Conservation (phyloP, 2,797 vertebrate genomes). For the Hoplostethus mediterraneus region DNA sequence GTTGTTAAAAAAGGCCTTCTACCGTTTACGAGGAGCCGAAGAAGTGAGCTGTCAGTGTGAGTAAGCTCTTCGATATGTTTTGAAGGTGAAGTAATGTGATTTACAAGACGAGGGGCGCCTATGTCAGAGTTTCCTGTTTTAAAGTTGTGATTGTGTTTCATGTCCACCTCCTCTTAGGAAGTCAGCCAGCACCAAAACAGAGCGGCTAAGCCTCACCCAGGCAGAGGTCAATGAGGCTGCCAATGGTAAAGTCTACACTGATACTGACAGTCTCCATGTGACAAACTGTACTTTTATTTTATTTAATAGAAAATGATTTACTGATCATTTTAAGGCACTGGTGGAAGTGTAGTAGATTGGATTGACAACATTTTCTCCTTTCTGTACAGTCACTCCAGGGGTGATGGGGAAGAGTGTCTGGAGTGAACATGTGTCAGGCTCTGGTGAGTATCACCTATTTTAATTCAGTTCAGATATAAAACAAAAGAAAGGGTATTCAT, state of each 20-base stretch:
- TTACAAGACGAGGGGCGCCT: neutral
- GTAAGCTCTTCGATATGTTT: constrained; percentile 34
- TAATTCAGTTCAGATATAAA: neutral
- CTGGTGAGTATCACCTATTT: constrained; percentile 59
- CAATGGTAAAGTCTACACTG: constrained; percentile 70
- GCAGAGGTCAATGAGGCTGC: constrained; percentile 71
- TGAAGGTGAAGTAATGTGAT: constrained; percentile 1
- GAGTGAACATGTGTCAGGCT: constrained; percentile 81
- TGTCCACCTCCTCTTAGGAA: constrained; percentile 73
- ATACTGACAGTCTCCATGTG: neutral
- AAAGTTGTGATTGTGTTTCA: constrained; percentile 46
- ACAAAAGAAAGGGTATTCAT: too few species aligned
- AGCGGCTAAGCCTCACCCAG: constrained; percentile 81
- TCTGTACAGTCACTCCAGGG: constrained; percentile 75
- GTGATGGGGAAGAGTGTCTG: constrained; percentile 85
- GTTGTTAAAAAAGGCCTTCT: constrained; percentile 62
- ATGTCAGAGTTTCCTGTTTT: constrained; percentile 34
- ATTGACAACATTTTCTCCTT: constrained; percentile 15
- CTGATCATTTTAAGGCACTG: too few species aligned
- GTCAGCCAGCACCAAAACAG: constrained; percentile 74
- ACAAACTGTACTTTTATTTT: neutral
- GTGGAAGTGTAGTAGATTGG: too few species aligned
- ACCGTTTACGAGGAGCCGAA: constrained; percentile 52
- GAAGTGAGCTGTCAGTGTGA: constrained; percentile 78
- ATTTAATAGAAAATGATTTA: too few species aligned